Base-by-base conservation (phyloP, 2,797 vertebrate species). In the Etheostoma perlongum region DNA sequence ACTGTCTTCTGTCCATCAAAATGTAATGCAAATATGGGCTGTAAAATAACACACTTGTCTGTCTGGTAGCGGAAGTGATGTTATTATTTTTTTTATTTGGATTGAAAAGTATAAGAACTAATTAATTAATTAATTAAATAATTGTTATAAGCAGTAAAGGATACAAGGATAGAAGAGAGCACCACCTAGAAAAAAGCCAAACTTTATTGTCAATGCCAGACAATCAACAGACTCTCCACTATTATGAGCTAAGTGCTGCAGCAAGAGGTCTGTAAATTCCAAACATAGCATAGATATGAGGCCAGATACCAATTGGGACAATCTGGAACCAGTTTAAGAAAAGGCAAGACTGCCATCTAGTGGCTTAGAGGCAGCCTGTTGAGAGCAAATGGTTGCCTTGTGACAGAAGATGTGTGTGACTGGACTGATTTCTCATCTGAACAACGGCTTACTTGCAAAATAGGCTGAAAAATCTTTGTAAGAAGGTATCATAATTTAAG, bases 301-400 rank as follows among this genome's bases (percentile, higher is more conserved):
- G 4, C 46, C 52, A 69, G 33, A 72, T 5, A 46, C 48, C 51
- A 52, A 11, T 15, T 16, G 12, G 49, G 3, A 5, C 4, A 0
- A 2, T 0, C 8, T 36, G 60, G 36, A 49, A 14, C 2, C 1
- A 0, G 69, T 52, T 36, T 53, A 44, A 47, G 5, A 5, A 84
- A 90, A 76, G 73, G 6, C 80, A 83, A 88, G 53, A 68, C 79
- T 88, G 87, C 89, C 92, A 88, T 75, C 92, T 88, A 79, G 89
- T 88, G 92, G 7, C 19, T 5, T 1, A 47, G 46, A 46, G 14
- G 6, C 30, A 53, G 18, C 51, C 2, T 27, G 19, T 23, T 30
- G 3, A 40, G 36, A 11, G 11, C 36, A 40, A 40, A 40, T 3
- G 11, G 36, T 3, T 40, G 36, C 36, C 36, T 40, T 40, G 3